phyloP scores from a whole-genome alignment of 2,797 vertebrate species.

The Staurois parvus region DNA sequence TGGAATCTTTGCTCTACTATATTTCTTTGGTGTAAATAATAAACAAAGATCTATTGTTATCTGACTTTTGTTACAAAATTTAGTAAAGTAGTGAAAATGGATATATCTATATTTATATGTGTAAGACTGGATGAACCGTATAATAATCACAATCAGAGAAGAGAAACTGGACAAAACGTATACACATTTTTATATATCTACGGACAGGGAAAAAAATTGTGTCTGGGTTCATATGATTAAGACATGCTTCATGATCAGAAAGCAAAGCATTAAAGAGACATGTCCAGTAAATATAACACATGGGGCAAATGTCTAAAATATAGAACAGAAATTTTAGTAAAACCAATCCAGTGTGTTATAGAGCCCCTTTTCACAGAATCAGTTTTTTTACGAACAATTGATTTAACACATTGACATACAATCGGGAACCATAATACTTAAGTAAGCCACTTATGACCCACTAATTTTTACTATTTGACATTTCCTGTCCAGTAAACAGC shows the following conservation, averaged over 20 bases:
- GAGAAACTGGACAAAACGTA: constrained; percentile 27
- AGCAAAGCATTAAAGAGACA: not conserved
- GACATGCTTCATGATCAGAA: constrained; percentile 1
- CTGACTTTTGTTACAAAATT: too few relatives aligned
- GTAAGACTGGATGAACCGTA: not conserved
- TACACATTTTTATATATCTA: not conserved
- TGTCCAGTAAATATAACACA: not conserved
- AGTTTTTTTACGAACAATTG: not conserved
- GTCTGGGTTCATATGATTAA: constrained; percentile 56
- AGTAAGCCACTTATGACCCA: not conserved
- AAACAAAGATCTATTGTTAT: too few relatives aligned
- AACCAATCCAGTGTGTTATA: not conserved
- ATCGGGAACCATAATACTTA: constrained; percentile 6
- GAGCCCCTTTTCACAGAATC: not conserved
- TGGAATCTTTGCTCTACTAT: constrained; percentile 17
- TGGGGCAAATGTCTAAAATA: not conserved
- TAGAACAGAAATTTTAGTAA: constrained; percentile 10
- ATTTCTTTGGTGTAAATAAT: too few relatives aligned
- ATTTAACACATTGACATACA: constrained; percentile 4
- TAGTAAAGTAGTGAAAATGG: not conserved
- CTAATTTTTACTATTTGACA: constrained; percentile 32
- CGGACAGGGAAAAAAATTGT: constrained; percentile 25
- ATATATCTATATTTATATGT: not conserved
- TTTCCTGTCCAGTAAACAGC: constrained; percentile 22
- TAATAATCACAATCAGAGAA: constrained; percentile 60